These are phyloP conservation scores for Cinara cedri DNA, from an alignment of 2,888 invertebrate species.

Conservation along the genomic window DNA sequence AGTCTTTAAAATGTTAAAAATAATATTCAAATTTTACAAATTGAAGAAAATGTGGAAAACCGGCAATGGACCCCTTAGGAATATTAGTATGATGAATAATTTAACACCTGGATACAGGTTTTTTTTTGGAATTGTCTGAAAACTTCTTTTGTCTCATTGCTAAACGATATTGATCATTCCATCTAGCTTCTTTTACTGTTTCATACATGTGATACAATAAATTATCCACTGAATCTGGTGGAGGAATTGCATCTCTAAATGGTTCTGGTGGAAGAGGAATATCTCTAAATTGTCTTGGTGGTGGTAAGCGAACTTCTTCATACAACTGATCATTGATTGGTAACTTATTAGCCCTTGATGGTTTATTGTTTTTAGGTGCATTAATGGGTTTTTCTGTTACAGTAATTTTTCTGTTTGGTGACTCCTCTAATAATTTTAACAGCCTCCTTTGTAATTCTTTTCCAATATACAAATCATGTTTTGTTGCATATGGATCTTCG, in stretches of 20 bases:
- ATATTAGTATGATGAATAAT: not conserved
- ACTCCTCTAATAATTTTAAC: conserved; percentile 45
- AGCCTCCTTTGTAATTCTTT: conserved; percentile 47
- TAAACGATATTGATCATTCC: conserved; percentile 50
- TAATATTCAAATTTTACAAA: too few species aligned
- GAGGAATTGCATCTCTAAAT: conserved; percentile 63
- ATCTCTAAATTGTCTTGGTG: conserved; percentile 82
- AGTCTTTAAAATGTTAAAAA: too few species aligned
- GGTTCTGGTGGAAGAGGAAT: conserved; percentile 76
- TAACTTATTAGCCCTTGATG: conserved; percentile 8
- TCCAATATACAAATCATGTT: conserved; percentile 30
- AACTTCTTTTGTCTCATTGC: conserved; percentile 46
- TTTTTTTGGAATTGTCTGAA: conserved; percentile 45
- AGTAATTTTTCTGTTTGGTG: conserved; percentile 38
- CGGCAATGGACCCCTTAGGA: too few species aligned
- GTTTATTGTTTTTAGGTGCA: conserved; percentile 17
- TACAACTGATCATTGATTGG: conserved; percentile 59
- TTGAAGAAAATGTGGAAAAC: too few species aligned
- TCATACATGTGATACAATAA: conserved; percentile 83
- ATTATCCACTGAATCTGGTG: conserved; percentile 69
- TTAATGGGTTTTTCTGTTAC: conserved; percentile 7
- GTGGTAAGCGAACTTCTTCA: conserved; percentile 73
- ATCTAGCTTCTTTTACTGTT: conserved; percentile 64
- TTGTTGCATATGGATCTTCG: conserved; percentile 35
- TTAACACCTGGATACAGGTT: conserved; percentile 40